These are phyloP conservation scores for Isotomurus palustris DNA, from an alignment of 2,888 invertebrate genomes.

Conservation along the genomic window DNA sequence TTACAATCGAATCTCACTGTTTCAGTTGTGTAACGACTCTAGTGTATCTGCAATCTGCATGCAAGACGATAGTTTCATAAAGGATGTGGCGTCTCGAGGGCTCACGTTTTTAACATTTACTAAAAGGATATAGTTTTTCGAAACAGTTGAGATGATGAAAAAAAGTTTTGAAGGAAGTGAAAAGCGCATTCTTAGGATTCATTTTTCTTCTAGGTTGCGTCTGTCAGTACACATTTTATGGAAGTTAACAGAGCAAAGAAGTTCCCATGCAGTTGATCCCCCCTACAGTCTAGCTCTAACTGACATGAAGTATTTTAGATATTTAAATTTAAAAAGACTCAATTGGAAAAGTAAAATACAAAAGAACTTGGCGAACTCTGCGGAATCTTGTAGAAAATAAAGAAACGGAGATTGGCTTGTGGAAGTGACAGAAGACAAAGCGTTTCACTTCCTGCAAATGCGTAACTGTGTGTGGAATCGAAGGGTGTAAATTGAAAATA, in stretches of 20 bases:
- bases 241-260: constrained; percentile 8
- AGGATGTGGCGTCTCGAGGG: not conserved
- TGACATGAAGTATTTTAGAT: too few relatives aligned
- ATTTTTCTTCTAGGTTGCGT: constrained; percentile 28
- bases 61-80: too few relatives aligned
- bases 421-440: too few relatives aligned
- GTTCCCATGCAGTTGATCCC: not conserved
- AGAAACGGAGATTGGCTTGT: too few relatives aligned
- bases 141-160: constrained; percentile 10
- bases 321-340: constrained; percentile 25
- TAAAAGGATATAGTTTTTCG: constrained; percentile 1
- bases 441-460: too few relatives aligned
- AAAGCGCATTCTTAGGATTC: constrained; percentile 19
- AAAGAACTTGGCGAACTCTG: not conserved
- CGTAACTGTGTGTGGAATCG: too few relatives aligned
- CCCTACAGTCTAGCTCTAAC: constrained; percentile 21
- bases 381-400: not conserved
- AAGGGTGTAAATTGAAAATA: too few relatives aligned
- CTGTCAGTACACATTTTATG: constrained; percentile 15
- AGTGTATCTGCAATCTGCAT: too few relatives aligned
- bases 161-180: constrained; percentile 6
- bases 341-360: too few relatives aligned
- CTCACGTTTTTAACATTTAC: too few relatives aligned
- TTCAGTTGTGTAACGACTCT: too few relatives aligned
- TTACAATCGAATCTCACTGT: too few relatives aligned